phyloP scores from a whole-genome alignment of 2,113 vertebrate species.

The Syngnathus typhle region DNA sequence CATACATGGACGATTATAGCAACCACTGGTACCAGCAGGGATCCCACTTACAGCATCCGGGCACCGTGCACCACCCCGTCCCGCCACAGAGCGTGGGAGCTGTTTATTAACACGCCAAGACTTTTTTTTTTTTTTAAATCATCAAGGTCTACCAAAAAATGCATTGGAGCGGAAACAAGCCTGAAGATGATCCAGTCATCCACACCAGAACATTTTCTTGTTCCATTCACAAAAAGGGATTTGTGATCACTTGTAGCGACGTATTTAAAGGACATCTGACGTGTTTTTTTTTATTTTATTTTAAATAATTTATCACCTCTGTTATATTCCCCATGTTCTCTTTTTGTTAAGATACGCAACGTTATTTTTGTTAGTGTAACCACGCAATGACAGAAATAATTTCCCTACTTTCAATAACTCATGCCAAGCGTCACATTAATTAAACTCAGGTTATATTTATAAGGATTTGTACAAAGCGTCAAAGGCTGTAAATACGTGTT shows the following conservation, averaged over 20 bases:
- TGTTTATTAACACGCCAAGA: slow-evolving; percentile 73
- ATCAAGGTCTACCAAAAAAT: slow-evolving; percentile 49
- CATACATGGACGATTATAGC: slow-evolving; percentile 88
- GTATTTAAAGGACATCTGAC: slow-evolving; percentile 68
- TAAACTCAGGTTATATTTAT: slow-evolving; percentile 79
- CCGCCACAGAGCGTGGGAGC: slow-evolving; percentile 83
- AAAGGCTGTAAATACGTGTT: slow-evolving; percentile 78
- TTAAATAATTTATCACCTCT: slow-evolving; percentile 56
- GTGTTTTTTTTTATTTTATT: slow-evolving; percentile 58
- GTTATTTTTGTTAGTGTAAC: slow-evolving; percentile 41
- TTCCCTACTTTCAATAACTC: slow-evolving; percentile 35
- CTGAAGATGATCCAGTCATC: slow-evolving; percentile 18
- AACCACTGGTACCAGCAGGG: slow-evolving; percentile 91
- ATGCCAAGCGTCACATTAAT: slow-evolving; percentile 25
- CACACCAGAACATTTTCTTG: slow-evolving; percentile 30
- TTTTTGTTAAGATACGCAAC: slow-evolving; percentile 63
- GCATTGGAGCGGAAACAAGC: slow-evolving; percentile 39
- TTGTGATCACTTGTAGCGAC: slow-evolving; percentile 58
- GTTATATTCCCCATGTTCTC: slow-evolving; percentile 46
- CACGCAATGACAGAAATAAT: slow-evolving; percentile 43
- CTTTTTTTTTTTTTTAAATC: neutral
- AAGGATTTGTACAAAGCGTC: slow-evolving; percentile 73
- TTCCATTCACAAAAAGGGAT: slow-evolving; percentile 51
- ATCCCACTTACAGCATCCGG: slow-evolving; percentile 84
- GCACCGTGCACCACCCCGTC: slow-evolving; percentile 83